Percentiles rank a stretch among this genome's conserved stretches.
Evolutionary conservation across 2,113 vertebrate species (phyloP).

Genomic region (Etheostoma cragini): DNA sequence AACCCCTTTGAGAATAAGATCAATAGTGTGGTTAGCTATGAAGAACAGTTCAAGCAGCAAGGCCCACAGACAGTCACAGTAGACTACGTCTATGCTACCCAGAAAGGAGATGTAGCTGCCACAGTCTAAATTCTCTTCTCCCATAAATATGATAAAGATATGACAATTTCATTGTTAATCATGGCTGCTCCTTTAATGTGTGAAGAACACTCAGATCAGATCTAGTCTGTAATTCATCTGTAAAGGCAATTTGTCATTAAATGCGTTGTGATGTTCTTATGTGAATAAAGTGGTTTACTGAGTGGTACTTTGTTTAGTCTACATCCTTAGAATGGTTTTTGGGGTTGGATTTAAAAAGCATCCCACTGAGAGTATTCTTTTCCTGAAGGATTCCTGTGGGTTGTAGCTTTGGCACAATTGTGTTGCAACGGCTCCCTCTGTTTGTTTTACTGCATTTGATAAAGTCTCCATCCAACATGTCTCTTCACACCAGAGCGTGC

Average conservation of each 20-base stretch:
- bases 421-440: conserved; percentile 61
- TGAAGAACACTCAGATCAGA: neutral
- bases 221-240: conserved; percentile 11
- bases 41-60: too few species aligned
- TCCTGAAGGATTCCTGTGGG: conserved; percentile 66
- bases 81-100: too few species aligned
- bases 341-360: conserved; percentile 64
- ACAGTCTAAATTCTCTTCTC: neutral
- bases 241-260: conserved; percentile 32
- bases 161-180: conserved; percentile 1
- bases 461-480: conserved; percentile 63
- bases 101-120: too few species aligned
- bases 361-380: conserved; percentile 61
- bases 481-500: conserved; percentile 65
- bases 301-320: conserved; percentile 61
- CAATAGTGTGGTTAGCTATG: too few species aligned
- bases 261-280: conserved; percentile 26
- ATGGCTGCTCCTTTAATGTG: neutral
- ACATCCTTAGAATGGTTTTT: conserved; percentile 46
- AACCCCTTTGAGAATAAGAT: too few species aligned
- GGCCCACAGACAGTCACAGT: too few species aligned
- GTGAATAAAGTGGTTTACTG: conserved; percentile 44
- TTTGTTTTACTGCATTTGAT: conserved; percentile 75
- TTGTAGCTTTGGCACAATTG: conserved; percentile 72
- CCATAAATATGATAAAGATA: neutral